phyloP scores from a whole-genome alignment of 2,888 invertebrate genomes.

The Tethea ocularis region DNA sequence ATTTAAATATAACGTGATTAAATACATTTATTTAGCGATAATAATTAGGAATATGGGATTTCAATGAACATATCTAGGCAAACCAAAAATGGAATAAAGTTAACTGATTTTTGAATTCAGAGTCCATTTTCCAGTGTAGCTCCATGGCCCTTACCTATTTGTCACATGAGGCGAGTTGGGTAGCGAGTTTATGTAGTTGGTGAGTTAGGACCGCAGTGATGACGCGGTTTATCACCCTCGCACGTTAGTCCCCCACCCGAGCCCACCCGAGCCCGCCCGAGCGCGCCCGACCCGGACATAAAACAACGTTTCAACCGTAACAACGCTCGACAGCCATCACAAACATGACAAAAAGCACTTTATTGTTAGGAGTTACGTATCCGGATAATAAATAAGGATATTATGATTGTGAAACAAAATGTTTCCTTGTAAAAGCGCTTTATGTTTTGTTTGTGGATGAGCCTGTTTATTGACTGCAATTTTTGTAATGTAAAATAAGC shows the following conservation, averaged over 20 bases:
- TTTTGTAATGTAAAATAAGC: too few relatives aligned
- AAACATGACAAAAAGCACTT: constrained; percentile 8
- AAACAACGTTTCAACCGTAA: constrained; percentile 6
- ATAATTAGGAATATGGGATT: too few relatives aligned
- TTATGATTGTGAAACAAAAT: constrained; percentile 3
- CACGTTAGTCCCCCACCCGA: not conserved
- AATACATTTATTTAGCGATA: too few relatives aligned
- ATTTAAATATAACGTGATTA: too few relatives aligned
- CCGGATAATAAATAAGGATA: constrained; percentile 9
- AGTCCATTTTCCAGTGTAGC: not conserved
- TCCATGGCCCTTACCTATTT: not conserved
- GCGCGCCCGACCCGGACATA: not conserved
- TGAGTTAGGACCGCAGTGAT: not conserved
- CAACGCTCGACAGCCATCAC: not conserved
- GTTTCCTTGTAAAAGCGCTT: constrained; percentile 5
- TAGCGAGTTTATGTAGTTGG: not conserved
- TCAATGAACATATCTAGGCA: too few relatives aligned
- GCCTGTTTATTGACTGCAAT: not conserved
- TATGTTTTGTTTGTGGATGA: constrained; percentile 2
- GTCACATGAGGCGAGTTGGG: not conserved
- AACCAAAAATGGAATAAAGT: too few relatives aligned
- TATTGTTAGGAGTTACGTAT: constrained; percentile 6
- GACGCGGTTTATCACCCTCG: not conserved
- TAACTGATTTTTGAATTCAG: too few relatives aligned
- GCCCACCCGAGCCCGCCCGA: not conserved